Percentiles rank a stretch among this genome's conserved stretches.
phyloP scores from a whole-genome alignment of 2,888 invertebrate genomes.

The Endotricha flammealis region DNA sequence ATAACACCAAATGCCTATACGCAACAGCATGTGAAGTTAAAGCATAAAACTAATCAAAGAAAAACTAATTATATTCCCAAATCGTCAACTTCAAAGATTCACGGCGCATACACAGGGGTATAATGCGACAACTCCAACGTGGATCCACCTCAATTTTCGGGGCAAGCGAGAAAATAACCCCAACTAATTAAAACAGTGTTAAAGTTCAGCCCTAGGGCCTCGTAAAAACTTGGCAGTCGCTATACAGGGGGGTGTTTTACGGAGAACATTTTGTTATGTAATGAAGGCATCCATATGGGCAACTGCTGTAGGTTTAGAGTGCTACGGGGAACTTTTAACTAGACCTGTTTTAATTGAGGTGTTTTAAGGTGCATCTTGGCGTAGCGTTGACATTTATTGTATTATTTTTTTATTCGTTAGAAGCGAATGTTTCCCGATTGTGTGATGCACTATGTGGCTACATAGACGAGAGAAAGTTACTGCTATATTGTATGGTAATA shows the following conservation, averaged over 20 bases:
- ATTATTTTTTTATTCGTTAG: too few species aligned
- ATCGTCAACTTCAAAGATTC: neutral
- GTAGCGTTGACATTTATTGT: too few species aligned
- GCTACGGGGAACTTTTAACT: neutral
- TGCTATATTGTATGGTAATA: too few species aligned
- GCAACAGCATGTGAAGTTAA: too few species aligned
- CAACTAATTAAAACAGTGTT: slow-evolving; percentile 52
- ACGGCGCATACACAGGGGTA: neutral
- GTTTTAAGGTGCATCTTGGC: too few species aligned
- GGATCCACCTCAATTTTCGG: slow-evolving; percentile 2
- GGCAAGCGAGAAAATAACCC: slow-evolving; percentile 28
- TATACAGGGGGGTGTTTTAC: neutral
- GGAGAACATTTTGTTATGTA: neutral
- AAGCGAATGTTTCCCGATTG: too few species aligned
- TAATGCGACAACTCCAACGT: slow-evolving; percentile 1
- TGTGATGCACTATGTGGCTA: too few species aligned
- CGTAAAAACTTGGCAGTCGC: neutral
- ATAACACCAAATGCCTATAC: too few species aligned
- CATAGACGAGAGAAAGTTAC: too few species aligned
- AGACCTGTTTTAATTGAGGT: neutral
- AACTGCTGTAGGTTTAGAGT: neutral
- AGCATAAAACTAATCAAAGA: neutral
- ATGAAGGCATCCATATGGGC: neutral
- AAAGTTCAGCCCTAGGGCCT: slow-evolving; percentile 12
- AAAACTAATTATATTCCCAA: neutral